Conservation (phyloP, 2,797 vertebrate genomes). For the Hylomyscus alleni region DNA sequence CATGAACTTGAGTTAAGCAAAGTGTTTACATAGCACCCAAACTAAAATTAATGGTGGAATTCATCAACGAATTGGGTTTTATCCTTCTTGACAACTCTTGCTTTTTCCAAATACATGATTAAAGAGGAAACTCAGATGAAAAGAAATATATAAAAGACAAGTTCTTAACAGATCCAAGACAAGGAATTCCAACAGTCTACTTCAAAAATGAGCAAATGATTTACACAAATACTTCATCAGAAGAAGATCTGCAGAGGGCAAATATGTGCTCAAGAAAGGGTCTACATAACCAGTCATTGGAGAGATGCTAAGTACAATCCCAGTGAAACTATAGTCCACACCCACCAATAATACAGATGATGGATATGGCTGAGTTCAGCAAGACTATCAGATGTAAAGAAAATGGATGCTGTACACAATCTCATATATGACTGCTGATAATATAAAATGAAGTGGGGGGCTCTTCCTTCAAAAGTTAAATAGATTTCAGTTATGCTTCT, state of each 20-base stretch:
- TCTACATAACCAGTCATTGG: background rate
- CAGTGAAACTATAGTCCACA: background rate
- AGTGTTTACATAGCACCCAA: background rate
- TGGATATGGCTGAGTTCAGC: background rate
- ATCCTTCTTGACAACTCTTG: conserved; percentile 3
- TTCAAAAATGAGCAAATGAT: conserved; percentile 2
- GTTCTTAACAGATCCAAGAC: background rate
- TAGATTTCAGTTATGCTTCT: background rate
- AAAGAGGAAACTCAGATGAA: background rate
- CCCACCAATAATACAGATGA: background rate
- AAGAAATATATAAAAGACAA: background rate
- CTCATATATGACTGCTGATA: background rate
- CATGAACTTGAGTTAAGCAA: background rate
- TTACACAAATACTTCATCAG: background rate
- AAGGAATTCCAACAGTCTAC: background rate
- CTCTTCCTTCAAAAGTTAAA: background rate
- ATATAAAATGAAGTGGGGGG: background rate
- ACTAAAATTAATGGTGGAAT: background rate
- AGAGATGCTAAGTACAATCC: conserved; percentile 15
- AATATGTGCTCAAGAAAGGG: background rate
- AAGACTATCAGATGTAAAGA: background rate
- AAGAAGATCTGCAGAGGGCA: conserved; percentile 24
- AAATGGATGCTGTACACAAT: background rate
- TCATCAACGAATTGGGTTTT: background rate
- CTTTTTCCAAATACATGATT: conserved; percentile 11